These are phyloP conservation scores for Eueremaeus valkanovi DNA, from an alignment of 2,888 invertebrate species.

Conservation along the genomic window DNA sequence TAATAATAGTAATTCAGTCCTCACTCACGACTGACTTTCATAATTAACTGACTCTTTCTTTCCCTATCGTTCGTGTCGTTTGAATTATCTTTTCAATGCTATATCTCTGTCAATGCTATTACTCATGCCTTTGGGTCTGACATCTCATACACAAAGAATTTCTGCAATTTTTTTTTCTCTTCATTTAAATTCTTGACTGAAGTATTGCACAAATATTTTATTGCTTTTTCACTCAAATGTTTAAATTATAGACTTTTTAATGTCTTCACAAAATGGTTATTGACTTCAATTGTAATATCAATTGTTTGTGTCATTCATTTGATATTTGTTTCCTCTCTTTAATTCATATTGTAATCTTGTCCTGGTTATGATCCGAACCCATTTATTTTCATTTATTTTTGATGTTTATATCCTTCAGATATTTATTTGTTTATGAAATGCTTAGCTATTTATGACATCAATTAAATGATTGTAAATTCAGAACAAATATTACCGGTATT, in stretches of 20 bases:
- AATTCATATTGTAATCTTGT: too few species aligned
- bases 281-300: neutral
- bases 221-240: neutral
- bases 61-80: neutral
- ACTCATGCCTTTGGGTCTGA: neutral
- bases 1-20: conserved; percentile 30
- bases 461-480: too few species aligned
- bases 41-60: conserved; percentile 14
- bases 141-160: conserved; percentile 28
- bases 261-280: neutral
- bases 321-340: too few species aligned
- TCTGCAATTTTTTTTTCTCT: neutral
- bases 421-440: too few species aligned
- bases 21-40: conserved; percentile 22
- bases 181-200: conserved; percentile 1
- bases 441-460: too few species aligned
- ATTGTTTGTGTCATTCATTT: too few species aligned
- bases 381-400: too few species aligned
- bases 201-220: neutral
- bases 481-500: too few species aligned
- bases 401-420: too few species aligned
- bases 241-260: neutral
- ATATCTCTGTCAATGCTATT: neutral
- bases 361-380: too few species aligned
- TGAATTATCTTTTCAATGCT: neutral